These are phyloP conservation scores for Cyanistes caeruleus DNA, from an alignment of 2,113 vertebrate species.

Conservation along the genomic window DNA sequence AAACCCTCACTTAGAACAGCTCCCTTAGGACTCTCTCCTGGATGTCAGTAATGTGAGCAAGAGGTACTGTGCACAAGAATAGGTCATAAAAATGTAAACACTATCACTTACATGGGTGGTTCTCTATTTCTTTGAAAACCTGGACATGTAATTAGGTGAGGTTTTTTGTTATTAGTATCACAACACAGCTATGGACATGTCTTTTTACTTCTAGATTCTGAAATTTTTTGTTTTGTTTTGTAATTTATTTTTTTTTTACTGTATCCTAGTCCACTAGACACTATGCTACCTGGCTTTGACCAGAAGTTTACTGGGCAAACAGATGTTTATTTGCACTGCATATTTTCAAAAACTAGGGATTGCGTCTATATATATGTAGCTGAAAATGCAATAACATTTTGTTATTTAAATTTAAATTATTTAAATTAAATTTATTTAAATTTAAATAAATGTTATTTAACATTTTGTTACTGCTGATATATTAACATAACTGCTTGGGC, in stretches of 20 bases:
- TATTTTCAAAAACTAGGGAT: not conserved
- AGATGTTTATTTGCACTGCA: not conserved
- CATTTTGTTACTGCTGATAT: not conserved
- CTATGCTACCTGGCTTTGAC: not conserved
- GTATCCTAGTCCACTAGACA: not conserved
- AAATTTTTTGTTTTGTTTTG: not conserved
- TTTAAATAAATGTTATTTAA: no score
- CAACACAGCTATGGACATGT: not conserved
- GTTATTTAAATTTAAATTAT: no score
- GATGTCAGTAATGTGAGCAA: slow-evolving; percentile 59
- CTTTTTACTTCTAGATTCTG: not conserved
- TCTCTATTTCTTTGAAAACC: slow-evolving; percentile 44
- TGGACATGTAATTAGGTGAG: not conserved
- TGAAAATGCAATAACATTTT: not conserved
- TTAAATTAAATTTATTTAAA: no score
- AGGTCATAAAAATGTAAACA: slow-evolving; percentile 71
- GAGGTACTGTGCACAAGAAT: slow-evolving; percentile 45
- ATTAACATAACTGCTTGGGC: not conserved
- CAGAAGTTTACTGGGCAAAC: not conserved
- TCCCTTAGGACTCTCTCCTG: slow-evolving; percentile 71
- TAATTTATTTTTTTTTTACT: not conserved
- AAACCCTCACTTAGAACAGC: slow-evolving; percentile 76
- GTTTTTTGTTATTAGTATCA: not conserved
- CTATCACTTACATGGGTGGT: slow-evolving; percentile 59
- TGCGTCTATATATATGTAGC: not conserved